phyloP scores from a whole-genome alignment of 2,113 vertebrate genomes.

The Patagioenas fasciata region DNA sequence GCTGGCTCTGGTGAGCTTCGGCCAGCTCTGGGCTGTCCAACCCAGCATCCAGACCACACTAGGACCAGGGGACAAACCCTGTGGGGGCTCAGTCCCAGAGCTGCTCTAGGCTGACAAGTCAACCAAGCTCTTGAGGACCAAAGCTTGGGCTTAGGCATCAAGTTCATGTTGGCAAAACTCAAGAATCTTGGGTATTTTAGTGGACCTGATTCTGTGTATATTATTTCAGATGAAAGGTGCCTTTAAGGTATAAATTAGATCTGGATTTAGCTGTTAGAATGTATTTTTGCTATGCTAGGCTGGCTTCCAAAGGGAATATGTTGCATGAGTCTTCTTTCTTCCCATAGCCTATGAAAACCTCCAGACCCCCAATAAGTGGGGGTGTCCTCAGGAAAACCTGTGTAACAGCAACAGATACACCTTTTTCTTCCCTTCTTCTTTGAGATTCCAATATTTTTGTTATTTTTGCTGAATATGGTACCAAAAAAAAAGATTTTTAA shows the following conservation, averaged over 20 bases:
- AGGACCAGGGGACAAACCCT: neutral
- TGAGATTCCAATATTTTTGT: neutral
- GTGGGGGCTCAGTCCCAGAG: neutral
- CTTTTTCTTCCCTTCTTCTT: neutral
- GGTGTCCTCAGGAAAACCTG: rapidly evolving
- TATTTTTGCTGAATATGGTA: neutral
- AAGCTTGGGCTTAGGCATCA: neutral
- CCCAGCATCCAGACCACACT: too few relatives aligned
- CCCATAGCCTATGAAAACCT: neutral
- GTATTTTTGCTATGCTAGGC: neutral
- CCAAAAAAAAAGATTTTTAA: neutral
- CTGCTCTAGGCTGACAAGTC: neutral
- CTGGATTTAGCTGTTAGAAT: neutral
- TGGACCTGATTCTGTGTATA: rapidly evolving
- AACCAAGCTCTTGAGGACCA: neutral
- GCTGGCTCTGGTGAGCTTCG: too few relatives aligned
- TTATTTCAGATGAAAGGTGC: neutral
- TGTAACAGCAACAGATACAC: neutral
- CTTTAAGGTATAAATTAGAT: neutral
- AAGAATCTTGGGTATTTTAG: neutral
- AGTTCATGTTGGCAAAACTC: neutral
- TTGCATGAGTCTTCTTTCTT: neutral
- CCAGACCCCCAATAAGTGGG: neutral
- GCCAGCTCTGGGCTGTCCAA: too few relatives aligned
- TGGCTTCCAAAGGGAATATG: neutral